These are phyloP conservation scores for Trichonephila clavipes DNA, from an alignment of 1,140 invertebrate species.

Conservation along the genomic window DNA sequence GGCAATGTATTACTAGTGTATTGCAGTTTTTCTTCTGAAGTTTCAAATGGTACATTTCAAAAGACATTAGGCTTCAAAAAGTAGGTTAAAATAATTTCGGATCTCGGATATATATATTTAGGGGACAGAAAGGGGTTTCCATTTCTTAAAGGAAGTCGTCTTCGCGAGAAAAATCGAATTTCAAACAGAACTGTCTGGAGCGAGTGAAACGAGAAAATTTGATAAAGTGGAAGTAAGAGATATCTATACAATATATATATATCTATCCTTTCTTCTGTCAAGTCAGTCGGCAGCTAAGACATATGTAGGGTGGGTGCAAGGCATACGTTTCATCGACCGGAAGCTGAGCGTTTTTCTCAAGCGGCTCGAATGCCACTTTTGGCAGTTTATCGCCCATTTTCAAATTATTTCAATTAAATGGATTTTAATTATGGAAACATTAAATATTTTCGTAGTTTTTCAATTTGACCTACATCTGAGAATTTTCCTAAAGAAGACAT, in stretches of 20 bases:
- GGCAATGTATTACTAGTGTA: too few species aligned
- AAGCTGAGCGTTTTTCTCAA: not conserved
- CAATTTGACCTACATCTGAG: too few species aligned
- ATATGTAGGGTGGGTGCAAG: slow-evolving; percentile 52
- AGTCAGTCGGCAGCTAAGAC: slow-evolving; percentile 49
- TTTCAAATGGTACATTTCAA: too few species aligned
- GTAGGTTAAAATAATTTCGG: too few species aligned
- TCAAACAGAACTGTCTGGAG: slow-evolving; percentile 29
- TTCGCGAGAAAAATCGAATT: not conserved
- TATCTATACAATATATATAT: slow-evolving; percentile 36
- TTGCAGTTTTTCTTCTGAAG: too few species aligned
- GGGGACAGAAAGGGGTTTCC: too few species aligned
- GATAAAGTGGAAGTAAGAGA: slow-evolving; percentile 63
- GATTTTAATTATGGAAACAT: too few species aligned
- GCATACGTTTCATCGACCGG: slow-evolving; percentile 65
- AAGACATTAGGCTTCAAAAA: too few species aligned
- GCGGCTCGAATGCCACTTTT: not conserved
- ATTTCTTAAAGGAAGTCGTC: not conserved
- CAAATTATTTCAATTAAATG: not conserved
- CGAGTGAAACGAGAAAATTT: slow-evolving; percentile 49
- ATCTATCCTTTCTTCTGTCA: slow-evolving; percentile 50
- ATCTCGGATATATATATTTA: too few species aligned
- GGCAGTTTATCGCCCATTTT: slow-evolving; percentile 2
- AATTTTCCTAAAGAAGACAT: too few species aligned
- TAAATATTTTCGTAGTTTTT: too few species aligned